phyloP scores from a whole-genome alignment of 2,113 vertebrate species.

The Psilopsiagon aurifrons region DNA sequence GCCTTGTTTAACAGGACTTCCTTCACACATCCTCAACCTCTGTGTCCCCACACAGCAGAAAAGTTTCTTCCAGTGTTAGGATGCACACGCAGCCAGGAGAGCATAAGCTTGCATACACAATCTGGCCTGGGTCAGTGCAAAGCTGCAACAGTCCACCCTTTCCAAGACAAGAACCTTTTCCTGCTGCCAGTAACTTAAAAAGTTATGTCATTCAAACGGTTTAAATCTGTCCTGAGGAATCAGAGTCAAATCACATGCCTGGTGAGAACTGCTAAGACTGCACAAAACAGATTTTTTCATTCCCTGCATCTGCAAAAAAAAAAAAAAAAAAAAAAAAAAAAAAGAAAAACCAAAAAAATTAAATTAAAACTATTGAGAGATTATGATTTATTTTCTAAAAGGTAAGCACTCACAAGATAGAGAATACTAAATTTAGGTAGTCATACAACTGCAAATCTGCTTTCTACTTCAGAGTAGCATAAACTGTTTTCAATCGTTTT shows the following conservation, averaged over 20 bases:
- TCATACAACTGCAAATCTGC: conserved; percentile 17
- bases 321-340: neutral
- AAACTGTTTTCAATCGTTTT: neutral
- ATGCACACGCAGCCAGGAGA: neutral
- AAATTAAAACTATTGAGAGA: neutral
- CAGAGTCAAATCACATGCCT: conserved; percentile 47
- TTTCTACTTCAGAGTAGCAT: neutral
- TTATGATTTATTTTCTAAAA: conserved; percentile 8
- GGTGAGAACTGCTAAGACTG: conserved; percentile 14
- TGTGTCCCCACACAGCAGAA: neutral
- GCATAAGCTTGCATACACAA: neutral
- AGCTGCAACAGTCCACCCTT: conserved; percentile 12
- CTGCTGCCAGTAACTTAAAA: conserved; percentile 55
- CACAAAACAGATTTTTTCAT: conserved; percentile 23
- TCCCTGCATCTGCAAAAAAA: neutral
- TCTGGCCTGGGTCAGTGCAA: neutral
- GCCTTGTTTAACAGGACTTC: neutral
- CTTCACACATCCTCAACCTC: neutral
- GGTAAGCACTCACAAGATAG: conserved; percentile 4
- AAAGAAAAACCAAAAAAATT: neutral
- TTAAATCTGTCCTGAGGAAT: conserved; percentile 59
- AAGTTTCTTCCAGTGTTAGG: neutral
- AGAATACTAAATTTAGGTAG: conserved; percentile 40
- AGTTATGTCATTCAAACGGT: conserved; percentile 50
- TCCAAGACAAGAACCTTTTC: conserved; percentile 53